Percentiles rank a stretch among this genome's conserved stretches.
Evolutionary conservation across 2,113 vertebrate genomes (phyloP).

Genomic region (Lamprologus speciosus): DNA sequence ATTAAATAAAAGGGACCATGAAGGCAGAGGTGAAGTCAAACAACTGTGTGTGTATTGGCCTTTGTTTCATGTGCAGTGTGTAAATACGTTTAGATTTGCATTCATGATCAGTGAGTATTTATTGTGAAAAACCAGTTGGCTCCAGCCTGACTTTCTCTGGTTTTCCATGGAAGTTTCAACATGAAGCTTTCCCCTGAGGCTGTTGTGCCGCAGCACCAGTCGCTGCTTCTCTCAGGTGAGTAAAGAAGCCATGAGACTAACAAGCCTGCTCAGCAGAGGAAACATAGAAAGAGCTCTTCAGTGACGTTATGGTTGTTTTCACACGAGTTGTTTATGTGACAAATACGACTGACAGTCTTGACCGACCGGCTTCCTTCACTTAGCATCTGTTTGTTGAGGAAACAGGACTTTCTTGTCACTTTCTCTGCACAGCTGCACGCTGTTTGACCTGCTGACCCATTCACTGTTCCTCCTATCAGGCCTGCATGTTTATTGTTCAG

Average conservation of each 20-base stretch:
- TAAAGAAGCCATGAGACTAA: neutral
- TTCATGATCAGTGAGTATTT: neutral
- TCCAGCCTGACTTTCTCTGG: neutral
- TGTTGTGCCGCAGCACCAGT: neutral
- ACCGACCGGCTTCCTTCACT: neutral
- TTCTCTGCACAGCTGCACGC: neutral
- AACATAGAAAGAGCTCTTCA: neutral
- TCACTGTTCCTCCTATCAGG: neutral
- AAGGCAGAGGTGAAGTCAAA: neutral
- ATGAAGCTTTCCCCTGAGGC: neutral
- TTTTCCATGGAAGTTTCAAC: neutral
- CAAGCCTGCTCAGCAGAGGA: neutral
- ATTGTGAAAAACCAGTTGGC: neutral
- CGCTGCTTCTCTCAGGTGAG: neutral
- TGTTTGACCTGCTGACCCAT: neutral
- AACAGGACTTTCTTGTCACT: neutral
- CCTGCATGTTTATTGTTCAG: neutral
- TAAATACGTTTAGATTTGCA: neutral
- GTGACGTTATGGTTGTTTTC: neutral
- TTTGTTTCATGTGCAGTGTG: neutral
- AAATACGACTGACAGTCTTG: neutral
- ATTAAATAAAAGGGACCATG: neutral
- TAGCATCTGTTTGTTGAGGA: slow-evolving; percentile 8
- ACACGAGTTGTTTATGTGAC: neutral
- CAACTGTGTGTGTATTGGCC: neutral